Evolutionary conservation across 2,888 invertebrate genomes (phyloP).

Genomic region (Mellilla xanthometata): DNA sequence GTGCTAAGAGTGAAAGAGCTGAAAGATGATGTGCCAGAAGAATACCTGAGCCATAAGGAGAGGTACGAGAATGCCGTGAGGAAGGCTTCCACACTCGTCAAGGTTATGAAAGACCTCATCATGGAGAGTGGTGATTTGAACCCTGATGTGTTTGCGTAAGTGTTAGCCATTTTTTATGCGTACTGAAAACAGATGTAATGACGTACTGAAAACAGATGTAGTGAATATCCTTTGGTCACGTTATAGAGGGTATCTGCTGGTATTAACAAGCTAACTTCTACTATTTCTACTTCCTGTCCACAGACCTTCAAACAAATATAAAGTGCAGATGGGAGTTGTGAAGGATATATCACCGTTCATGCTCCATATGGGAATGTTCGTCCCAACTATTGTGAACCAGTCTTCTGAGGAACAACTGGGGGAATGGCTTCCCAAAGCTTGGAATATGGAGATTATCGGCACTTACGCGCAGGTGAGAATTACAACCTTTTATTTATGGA

Average conservation of each 20-base stretch:
- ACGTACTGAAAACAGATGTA: no score
- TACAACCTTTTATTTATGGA: no score
- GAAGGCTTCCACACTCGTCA: slow-evolving; percentile 85
- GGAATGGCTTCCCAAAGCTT: slow-evolving; percentile 90
- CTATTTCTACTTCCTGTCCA: no score
- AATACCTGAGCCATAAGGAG: slow-evolving; percentile 92
- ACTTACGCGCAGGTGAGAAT: slow-evolving; percentile 92
- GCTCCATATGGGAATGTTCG: slow-evolving; percentile 95
- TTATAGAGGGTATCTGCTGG: no score
- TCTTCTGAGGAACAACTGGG: slow-evolving; percentile 92
- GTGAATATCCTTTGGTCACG: no score
- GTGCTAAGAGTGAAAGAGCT: slow-evolving; percentile 51
- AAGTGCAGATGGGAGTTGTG: slow-evolving; percentile 45
- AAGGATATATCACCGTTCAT: slow-evolving; percentile 87
- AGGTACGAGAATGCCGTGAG: slow-evolving; percentile 89
- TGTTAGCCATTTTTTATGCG: no score
- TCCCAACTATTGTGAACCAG: slow-evolving; percentile 93
- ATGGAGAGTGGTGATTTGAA: slow-evolving; percentile 29
- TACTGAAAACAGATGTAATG: no score
- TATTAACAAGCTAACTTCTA: no score
- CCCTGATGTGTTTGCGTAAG: slow-evolving; percentile 47
- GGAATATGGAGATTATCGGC: slow-evolving; percentile 91
- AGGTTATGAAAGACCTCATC: slow-evolving; percentile 53
- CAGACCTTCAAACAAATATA: slow-evolving; percentile 56
- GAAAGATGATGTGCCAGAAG: slow-evolving; percentile 85